These are phyloP conservation scores for Hirtodrosophila alboralis DNA, from an alignment of 2,888 invertebrate genomes.

Conservation along the genomic window DNA sequence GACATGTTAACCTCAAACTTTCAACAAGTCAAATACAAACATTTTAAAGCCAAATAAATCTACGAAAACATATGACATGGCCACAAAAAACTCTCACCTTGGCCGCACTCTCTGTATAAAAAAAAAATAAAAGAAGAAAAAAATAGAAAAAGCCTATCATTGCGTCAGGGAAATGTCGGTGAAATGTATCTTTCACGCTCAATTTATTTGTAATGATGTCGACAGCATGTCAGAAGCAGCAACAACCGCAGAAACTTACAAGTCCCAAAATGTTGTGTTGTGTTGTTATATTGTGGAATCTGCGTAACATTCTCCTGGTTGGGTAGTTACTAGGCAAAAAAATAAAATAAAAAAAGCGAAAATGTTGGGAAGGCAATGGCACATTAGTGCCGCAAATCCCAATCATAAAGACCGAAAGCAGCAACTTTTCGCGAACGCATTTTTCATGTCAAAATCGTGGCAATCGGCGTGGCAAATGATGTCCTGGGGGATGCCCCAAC, in stretches of 20 bases:
- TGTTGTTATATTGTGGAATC: slow-evolving; percentile 18
- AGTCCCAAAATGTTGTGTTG: slow-evolving; percentile 30
- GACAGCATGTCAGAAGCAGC: slow-evolving; percentile 59
- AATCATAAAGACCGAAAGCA: slow-evolving; percentile 68
- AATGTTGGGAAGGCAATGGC: slow-evolving; percentile 56
- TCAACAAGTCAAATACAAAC: slow-evolving; percentile 10
- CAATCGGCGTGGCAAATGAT: slow-evolving; percentile 69
- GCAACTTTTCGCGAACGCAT: slow-evolving; percentile 74
- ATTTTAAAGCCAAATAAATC: slow-evolving; percentile 40
- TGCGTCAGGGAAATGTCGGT: slow-evolving; percentile 51
- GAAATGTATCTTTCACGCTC: slow-evolving; percentile 78
- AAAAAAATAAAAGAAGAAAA: slow-evolving; percentile 2
- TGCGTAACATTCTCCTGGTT: slow-evolving; percentile 16
- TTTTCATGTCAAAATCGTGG: slow-evolving; percentile 76
- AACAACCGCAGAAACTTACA: slow-evolving; percentile 19
- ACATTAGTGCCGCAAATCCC: slow-evolving; percentile 75
- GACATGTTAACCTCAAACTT: slow-evolving; percentile 3
- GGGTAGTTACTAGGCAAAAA: slow-evolving; percentile 38
- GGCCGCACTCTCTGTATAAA: background rate
- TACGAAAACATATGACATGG: background rate
- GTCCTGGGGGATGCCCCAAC: slow-evolving; percentile 54
- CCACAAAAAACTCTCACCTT: slow-evolving; percentile 2
- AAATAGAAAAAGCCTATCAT: slow-evolving; percentile 55
- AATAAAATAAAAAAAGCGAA: slow-evolving; percentile 10
- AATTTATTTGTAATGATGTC: slow-evolving; percentile 78